Percentiles rank a stretch among this genome's conserved stretches.
Conservation (phyloP, 2,888 invertebrate genomes). For the Phytoseiulus persimilis region DNA sequence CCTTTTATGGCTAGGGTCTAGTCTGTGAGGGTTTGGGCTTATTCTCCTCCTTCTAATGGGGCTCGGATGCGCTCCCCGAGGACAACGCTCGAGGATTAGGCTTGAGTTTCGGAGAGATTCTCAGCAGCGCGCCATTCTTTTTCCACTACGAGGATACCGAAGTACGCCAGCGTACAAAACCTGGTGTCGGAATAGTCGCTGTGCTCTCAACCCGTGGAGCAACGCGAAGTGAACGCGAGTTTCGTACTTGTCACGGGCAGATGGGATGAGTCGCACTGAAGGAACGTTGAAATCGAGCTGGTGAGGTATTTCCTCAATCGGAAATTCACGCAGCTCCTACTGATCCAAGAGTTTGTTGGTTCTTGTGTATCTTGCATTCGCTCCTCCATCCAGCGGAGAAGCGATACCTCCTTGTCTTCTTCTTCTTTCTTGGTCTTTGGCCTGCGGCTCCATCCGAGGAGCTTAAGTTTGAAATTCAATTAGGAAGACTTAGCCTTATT, state of each 20-base stretch:
- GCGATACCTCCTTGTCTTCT: background rate
- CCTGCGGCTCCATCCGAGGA: background rate
- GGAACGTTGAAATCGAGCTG: background rate
- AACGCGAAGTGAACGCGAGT: background rate
- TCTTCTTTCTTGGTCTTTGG: background rate
- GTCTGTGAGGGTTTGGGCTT: background rate
- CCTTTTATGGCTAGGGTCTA: slow-evolving; percentile 15
- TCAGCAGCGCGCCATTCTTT: background rate
- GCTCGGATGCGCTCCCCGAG: background rate
- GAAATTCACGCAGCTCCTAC: background rate
- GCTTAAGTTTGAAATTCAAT: background rate
- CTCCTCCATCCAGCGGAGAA: background rate
- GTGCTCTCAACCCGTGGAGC: background rate
- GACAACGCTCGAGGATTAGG: background rate
- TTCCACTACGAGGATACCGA: background rate
- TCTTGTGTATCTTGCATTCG: background rate
- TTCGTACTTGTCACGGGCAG: background rate
- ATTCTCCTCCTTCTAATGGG: background rate
- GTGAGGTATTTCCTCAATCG: background rate
- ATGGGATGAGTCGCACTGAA: background rate
- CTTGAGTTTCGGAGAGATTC: background rate
- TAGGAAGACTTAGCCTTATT: background rate
- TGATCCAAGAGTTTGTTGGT: background rate
- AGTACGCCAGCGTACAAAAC: no score
- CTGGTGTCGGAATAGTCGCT: background rate